These are phyloP conservation scores for Epizoanthus scotinus DNA, from an alignment of 92 coral and sea anemone species.

Conservation along the genomic window DNA sequence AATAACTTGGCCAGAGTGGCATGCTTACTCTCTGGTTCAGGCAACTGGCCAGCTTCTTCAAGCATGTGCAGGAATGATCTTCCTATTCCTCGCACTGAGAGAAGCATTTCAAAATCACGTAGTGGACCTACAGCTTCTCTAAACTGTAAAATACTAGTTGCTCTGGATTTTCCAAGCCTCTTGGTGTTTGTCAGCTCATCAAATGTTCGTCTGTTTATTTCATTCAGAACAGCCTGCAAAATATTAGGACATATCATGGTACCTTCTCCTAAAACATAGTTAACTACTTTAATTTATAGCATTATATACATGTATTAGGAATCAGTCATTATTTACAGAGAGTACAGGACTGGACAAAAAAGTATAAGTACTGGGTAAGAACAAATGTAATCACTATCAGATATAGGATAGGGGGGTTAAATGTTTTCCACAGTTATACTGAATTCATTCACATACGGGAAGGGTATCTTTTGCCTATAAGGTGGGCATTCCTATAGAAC, in stretches of 20 bases:
- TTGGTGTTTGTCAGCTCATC: constrained; percentile 87
- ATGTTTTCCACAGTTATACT: no score
- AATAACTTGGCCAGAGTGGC: constrained; percentile 60
- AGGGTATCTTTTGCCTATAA: no score
- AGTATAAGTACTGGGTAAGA: no score
- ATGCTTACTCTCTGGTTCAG: constrained; percentile 65
- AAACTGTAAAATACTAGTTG: constrained; percentile 68
- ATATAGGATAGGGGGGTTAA: no score
- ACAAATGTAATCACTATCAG: no score
- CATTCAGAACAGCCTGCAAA: constrained; percentile 73
- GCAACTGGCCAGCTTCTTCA: constrained; percentile 74
- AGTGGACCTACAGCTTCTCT: constrained; percentile 73
- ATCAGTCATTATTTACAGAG: no score
- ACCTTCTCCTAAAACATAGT: no score
- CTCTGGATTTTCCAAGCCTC: constrained; percentile 81
- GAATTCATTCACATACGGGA: no score
- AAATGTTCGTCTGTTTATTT: constrained; percentile 75
- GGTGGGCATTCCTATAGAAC: no score
- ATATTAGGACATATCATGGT: neutral
- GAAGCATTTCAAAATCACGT: constrained; percentile 63
- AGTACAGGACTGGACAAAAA: no score
- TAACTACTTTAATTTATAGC: no score
- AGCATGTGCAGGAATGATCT: constrained; percentile 76
- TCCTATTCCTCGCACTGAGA: constrained; percentile 85
- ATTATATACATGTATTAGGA: no score